Conservation (phyloP, 2,888 invertebrate species). For the Abrostola triplasia region DNA sequence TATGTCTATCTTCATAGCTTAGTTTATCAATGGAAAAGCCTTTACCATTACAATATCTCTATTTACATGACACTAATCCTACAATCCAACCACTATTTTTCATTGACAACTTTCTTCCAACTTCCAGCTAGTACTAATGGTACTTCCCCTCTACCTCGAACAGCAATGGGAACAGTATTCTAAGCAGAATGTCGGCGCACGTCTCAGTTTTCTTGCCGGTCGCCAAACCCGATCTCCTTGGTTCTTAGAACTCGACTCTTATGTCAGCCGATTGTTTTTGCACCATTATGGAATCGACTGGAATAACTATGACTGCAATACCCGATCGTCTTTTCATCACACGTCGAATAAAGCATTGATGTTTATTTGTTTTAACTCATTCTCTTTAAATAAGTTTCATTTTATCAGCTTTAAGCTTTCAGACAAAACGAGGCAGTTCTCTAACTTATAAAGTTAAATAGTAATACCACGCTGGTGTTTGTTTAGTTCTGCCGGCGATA, state of each 20-base stretch:
- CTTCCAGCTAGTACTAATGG: not conserved
- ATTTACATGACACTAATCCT: not conserved
- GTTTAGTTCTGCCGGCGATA: not conserved
- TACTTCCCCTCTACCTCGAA: slow-evolving; percentile 6
- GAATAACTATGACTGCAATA: not conserved
- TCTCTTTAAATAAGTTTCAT: too few species aligned
- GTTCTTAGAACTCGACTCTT: slow-evolving; percentile 67
- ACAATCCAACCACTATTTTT: not conserved
- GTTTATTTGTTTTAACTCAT: slow-evolving; percentile 1
- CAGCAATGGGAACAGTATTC: slow-evolving; percentile 53
- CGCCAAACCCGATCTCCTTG: slow-evolving; percentile 55
- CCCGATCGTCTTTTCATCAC: too few species aligned
- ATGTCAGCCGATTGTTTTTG: slow-evolving; percentile 51
- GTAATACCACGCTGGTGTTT: slow-evolving; percentile 1
- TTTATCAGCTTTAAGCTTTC: slow-evolving; percentile 1
- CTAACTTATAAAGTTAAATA: slow-evolving; percentile 12
- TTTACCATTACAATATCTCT: not conserved
- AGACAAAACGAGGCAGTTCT: not conserved
- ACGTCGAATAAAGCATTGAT: slow-evolving; percentile 1
- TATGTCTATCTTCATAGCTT: too few species aligned
- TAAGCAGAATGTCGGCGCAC: slow-evolving; percentile 64
- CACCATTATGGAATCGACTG: slow-evolving; percentile 9
- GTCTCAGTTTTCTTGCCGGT: slow-evolving; percentile 71
- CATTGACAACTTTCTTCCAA: not conserved
- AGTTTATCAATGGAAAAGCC: too few species aligned